Evolutionary conservation across 2,888 invertebrate genomes (phyloP).

Genomic region (Scaeva pyrastri): DNA sequence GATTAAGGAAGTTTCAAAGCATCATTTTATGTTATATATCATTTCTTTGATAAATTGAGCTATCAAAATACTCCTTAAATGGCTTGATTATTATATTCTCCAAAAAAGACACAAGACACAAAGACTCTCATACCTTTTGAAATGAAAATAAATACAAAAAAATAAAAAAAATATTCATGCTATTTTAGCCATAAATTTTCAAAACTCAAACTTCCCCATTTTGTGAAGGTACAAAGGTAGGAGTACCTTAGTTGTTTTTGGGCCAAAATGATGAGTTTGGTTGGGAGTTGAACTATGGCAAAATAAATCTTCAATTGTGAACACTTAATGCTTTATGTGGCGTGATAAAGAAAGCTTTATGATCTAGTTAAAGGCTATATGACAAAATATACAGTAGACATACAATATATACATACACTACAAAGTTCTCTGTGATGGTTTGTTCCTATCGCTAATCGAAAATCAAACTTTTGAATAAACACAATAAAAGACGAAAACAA

Average conservation of each 20-base stretch:
- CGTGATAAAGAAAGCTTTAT: slow-evolving; percentile 72
- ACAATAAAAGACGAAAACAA: slow-evolving; percentile 58
- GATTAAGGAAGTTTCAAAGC: slow-evolving; percentile 15
- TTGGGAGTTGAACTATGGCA: slow-evolving; percentile 1
- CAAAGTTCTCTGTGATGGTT: slow-evolving; percentile 2
- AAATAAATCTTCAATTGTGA: slow-evolving; percentile 43
- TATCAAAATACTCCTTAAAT: slow-evolving; percentile 9
- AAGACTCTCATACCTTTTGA: slow-evolving; percentile 1
- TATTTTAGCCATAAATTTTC: slow-evolving; percentile 8
- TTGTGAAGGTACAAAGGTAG: too few relatives aligned
- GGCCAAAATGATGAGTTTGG: slow-evolving; percentile 1
- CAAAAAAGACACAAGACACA: background rate
- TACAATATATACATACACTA: background rate
- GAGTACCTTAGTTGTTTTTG: too few relatives aligned
- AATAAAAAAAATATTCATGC: slow-evolving; percentile 2
- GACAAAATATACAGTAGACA: slow-evolving; percentile 39
- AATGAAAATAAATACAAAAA: too few relatives aligned
- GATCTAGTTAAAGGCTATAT: slow-evolving; percentile 64
- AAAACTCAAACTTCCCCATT: background rate
- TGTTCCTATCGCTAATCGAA: slow-evolving; percentile 68
- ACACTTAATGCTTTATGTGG: slow-evolving; percentile 69
- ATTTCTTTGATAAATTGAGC: slow-evolving; percentile 21
- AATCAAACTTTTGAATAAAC: slow-evolving; percentile 67
- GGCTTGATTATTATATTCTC: slow-evolving; percentile 20
- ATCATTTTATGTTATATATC: slow-evolving; percentile 5